Percentiles rank a stretch among this genome's conserved stretches.
Conservation (phyloP, 2,113 vertebrate species). For the Sterrhoptilus dennistouni region DNA sequence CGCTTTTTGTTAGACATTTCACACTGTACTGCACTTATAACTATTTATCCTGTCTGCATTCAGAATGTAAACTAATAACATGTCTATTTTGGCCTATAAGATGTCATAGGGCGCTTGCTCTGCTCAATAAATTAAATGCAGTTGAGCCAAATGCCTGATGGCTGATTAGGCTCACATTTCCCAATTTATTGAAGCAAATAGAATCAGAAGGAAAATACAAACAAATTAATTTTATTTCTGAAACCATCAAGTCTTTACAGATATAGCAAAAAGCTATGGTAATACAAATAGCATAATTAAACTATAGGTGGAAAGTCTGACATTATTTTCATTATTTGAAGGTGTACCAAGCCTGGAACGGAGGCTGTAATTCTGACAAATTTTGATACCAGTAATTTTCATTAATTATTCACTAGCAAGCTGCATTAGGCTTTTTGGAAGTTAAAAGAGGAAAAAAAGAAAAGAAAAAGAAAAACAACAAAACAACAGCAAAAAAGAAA, state of each 20-base stretch:
- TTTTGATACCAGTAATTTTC: background rate
- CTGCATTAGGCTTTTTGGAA: background rate
- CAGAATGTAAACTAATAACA: background rate
- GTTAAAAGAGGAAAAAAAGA: fast-evolving
- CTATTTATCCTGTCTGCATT: background rate
- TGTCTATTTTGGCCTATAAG: background rate
- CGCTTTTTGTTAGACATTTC: background rate
- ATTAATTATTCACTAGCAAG: background rate
- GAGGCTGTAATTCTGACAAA: background rate
- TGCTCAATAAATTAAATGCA: background rate
- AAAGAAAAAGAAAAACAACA: too few species aligned
- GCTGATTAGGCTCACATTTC: background rate
- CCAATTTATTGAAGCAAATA: background rate
- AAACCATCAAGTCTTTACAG: background rate
- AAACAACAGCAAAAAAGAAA: background rate
- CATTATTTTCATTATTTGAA: background rate
- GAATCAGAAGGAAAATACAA: background rate
- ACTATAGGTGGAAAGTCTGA: background rate
- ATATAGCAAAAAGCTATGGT: background rate
- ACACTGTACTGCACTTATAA: background rate
- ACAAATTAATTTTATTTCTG: background rate
- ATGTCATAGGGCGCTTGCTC: background rate
- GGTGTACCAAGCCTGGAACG: background rate
- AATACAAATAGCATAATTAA: background rate
- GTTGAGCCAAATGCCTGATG: background rate